Base-by-base conservation (phyloP, 2,888 invertebrate species). In the Eumerus sabulonum region DNA sequence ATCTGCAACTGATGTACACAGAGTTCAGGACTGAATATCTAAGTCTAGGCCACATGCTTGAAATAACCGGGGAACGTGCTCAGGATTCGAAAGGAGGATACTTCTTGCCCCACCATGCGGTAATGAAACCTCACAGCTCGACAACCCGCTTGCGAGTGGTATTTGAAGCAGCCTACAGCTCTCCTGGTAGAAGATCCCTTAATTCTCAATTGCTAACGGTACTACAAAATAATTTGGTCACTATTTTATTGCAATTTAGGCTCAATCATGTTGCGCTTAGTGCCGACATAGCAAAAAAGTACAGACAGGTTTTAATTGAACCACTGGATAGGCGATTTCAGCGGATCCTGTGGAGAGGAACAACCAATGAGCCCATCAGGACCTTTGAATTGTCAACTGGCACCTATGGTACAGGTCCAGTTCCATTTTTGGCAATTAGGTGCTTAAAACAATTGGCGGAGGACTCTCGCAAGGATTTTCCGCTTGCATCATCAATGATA, bases 231-330 rank as follows among this genome's bases (percentile, higher is more conserved):
- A 11, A 36, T 11, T 11, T 36, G 7, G 7, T 11, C 5, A 42
- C 60, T 2, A 50, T 76, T 17, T 50, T 77, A 1, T 45, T 63
- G 4, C 74, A 53, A 5, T 82, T 73, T 63, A 53, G 63, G 35
- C 45, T 35, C 47, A 56, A 70, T 56, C 50, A 19, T 9, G 36
- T 68, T 51, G 76, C 57, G 0, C 62, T 82, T 19, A 56, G 62
- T 12, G 70, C 82, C 0, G 57, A 77, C 42, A 77, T 82, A 18
- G 74, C 74, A 4, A 77, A 82, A 40, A 82, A 77, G 82, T 74
- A 74, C n/a, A n/a, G n/a, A n/a, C n/a, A n/a, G n/a, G n/a, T n/a
- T n/a, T n/a, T n/a, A n/a, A n/a, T n/a, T n/a, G n/a, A n/a, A n/a
- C n/a, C n/a, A n/a, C n/a, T n/a, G n/a, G n/a, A n/a, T n/a, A n/a